Base-by-base conservation (phyloP, 2,797 vertebrate genomes). In the Enteromius viviparus region DNA sequence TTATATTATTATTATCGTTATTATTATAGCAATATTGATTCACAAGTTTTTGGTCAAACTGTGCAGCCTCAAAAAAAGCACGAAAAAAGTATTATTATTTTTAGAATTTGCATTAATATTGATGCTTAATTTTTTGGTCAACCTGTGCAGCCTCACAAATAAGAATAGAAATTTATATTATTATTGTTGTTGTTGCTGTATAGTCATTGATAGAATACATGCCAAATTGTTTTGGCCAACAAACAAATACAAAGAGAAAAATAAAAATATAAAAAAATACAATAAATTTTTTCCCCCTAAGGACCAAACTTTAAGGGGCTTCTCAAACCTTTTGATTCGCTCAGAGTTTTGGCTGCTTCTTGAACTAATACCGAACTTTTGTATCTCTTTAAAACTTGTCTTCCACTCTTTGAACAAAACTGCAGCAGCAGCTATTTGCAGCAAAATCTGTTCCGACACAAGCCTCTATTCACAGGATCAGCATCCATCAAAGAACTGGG, bases 401-500 rank as follows among this genome's bases (percentile, higher is more conserved):
- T 82, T 84, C 84, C 84, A 79, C 62, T 55, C 55, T 85, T 83
- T 85, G 82, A 81, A 37, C 82, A 81, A 76, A 82, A 70, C 55
- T 83, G 55, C 53, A 78, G 68, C 17, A 66, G 58, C 70, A 82
- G 58, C 78, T 84, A 85, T 87, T 87, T 86, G 76, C 62, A 86
- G 8, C 49, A 37, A 82, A 84, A 70, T 62, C 40, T 81, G 84
- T 81, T 88, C 87, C 66, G 72, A 85, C 17, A 78, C 76, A 86
- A 80, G 76, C 84, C 64, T 76, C 65, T 80, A 79, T 64, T 79
- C 40, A 66, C 60, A 68, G 26, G 10, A 21, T 60, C 51, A 79
- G 47, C 74, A 80, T 83, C 71, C 87, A 86, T 90, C 88, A 87
- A 76, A 71, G 86, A 76, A 80, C 80, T 88, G 83, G 88, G 88